Evolutionary conservation across 1,140 invertebrate genomes (phyloP), one percentile per base, ranked within the genome.

Genomic region (Euwallacea similis): DNA sequence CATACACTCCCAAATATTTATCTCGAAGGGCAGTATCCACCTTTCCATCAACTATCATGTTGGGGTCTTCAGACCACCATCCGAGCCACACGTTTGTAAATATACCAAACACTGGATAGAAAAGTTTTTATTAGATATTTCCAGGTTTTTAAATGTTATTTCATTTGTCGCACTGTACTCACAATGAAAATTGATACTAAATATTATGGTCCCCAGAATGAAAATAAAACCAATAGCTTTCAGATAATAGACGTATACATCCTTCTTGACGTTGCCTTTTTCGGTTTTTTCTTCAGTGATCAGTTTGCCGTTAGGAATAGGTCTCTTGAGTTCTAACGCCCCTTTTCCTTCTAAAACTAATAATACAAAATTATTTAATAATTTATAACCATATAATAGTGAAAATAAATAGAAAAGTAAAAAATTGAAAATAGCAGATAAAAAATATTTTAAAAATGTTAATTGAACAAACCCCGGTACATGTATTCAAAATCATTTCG

Each of bases 51-150:
- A 86, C 75, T 69, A 79, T 78, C 79, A 82, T 81, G 55, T 75
- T 79, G 73, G 85, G 80, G 73, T 91, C 91, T 73, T 90, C 73
- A 0, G 78, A 72, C 95, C 95, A 98, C 67, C 85, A 78, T 47
- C 92, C 92, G 0, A 98, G 86, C 96, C 96, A 98, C 71, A 97
- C 84, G 84, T 96, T 98, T 8, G 63, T 44, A 71, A 91, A 91
- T 69, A 98, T 92, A 78, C 91, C 91, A 82, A 96, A 94, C 58
- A 87, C 86, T 88, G 94, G 92, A 50, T 11, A 2, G 6, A 9
- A 47, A 47, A 10, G 9, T 47, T 10, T 10, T 47, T 47, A 47
- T 47, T 4, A 11, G 46, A 7, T 50, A 11, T 50, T 50, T n/a
- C n/a, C n/a, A n/a, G n/a, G n/a, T n/a, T n/a, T n/a, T n/a, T 50